Conservation (phyloP, 1,140 invertebrate genomes). For the Atta colombica region DNA sequence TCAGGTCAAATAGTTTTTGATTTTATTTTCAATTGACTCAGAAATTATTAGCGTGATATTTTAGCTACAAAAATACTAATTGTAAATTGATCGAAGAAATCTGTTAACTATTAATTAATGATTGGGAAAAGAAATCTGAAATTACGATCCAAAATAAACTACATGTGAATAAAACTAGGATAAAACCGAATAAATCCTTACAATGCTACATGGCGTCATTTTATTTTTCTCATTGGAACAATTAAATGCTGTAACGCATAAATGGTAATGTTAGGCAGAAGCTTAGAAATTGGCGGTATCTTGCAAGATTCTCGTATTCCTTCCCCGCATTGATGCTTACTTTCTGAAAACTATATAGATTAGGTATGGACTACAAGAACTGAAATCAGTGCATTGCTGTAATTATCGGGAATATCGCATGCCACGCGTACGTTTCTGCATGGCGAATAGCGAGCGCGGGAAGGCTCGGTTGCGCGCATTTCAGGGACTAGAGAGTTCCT, state of each 20-base stretch:
- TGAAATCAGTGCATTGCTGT: slow-evolving; percentile 55
- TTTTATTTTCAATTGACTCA: too few species aligned
- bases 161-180: background rate
- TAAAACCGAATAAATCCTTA: background rate
- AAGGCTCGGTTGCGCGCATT: slow-evolving; percentile 34
- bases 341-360: background rate
- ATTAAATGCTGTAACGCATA: background rate
- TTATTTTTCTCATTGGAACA: background rate
- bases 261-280: background rate
- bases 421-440: slow-evolving; percentile 53
- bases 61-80: too few species aligned
- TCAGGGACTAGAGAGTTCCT: slow-evolving; percentile 60
- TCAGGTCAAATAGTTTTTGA: too few species aligned
- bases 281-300: background rate
- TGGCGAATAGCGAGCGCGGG: slow-evolving; percentile 36
- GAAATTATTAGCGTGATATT: too few species aligned
- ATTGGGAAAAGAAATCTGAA: background rate
- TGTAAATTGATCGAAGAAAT: background rate
- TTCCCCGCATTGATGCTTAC: background rate
- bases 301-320: background rate
- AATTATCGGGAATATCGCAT: slow-evolving; percentile 58
- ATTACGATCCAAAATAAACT: background rate
- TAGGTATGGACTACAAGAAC: background rate
- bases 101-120: too few species aligned
- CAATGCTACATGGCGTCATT: background rate